Base-by-base conservation (phyloP, 2,113 vertebrate species). In the Ceyx melanurus region DNA sequence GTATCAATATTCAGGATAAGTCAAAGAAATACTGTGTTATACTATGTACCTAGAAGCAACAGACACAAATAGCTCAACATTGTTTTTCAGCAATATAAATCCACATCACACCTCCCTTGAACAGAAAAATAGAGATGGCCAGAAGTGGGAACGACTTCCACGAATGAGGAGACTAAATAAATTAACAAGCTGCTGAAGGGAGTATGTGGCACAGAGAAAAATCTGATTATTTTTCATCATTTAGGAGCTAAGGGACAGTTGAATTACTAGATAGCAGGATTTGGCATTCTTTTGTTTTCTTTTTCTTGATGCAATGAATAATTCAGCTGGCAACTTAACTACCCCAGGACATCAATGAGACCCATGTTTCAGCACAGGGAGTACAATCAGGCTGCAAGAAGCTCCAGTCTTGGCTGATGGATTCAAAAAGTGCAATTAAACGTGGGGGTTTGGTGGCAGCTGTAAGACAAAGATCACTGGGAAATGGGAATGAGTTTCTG, bases 121-220 rank as follows among this genome's bases (percentile, higher is more conserved):
- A 35, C 45, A 21, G 54, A 82, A 64, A 29, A 53, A 26, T 1
- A 0, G 51, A n/a, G 28, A 51, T 68, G 22, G 21, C 72, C 28
- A 56, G 57, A 42, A 51, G 21, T 0, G 0, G 72, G 25, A 16
- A 57, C 73, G 29, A 20, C 8, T 80, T 75, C 56, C 25, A 10
- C 3, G 4, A 58, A 29, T 42, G 14, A 5, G 8, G 13, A 89
- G 8, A 58, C 9, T 28, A 83, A 90, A 83, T 2, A 70, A 65
- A 76, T 73, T 37, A 3, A 62, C 70, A 57, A 84, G 21, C 15
- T 58, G 3, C 7, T 16, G 50, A 31, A 9, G 22, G 13, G 14
- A 83, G 16, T 28, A 11, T 11, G 4, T 81, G 46, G 8, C 25
- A 50, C 6, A 54, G 7, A 74, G 37, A 78, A 70, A 77, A 67